Evolutionary conservation across 2,797 vertebrate species (phyloP).

Genomic region (Anguilla marmorata): DNA sequence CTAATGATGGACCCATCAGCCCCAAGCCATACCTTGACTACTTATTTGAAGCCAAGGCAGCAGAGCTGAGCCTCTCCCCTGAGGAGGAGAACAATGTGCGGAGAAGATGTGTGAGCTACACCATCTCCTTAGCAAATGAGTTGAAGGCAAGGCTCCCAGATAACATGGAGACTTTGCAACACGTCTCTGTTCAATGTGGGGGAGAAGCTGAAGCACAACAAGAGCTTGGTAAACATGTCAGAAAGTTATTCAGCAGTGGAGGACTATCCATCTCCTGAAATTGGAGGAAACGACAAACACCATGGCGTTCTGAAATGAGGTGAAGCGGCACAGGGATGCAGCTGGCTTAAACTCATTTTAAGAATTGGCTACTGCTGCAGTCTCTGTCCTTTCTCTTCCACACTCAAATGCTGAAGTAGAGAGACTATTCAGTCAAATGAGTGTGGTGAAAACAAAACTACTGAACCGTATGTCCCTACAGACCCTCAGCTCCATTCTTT

Average conservation of each 20-base stretch:
- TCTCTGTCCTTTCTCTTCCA: constrained; percentile 15
- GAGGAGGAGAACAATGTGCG: not conserved
- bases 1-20: constrained; percentile 21
- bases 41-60: constrained; percentile 13
- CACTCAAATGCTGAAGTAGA: constrained; percentile 26
- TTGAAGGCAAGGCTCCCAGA: constrained; percentile 20
- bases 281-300: constrained; percentile 32
- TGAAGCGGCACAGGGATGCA: constrained; percentile 3
- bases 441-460: not conserved
- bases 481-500: too few species aligned
- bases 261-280: constrained; percentile 15
- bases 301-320: constrained; percentile 26
- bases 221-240: constrained; percentile 7
- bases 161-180: constrained; percentile 24
- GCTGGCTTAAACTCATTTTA: constrained; percentile 7
- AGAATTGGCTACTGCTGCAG: not conserved
- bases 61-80: not conserved
- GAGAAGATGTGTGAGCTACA: constrained; percentile 15
- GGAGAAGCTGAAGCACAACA: constrained; percentile 24
- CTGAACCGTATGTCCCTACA: too few species aligned
- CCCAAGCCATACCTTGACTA: constrained; percentile 25
- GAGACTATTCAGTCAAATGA: constrained; percentile 29
- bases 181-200: constrained; percentile 21
- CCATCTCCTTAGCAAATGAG: constrained; percentile 22
- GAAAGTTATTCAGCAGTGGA: constrained; percentile 25